These are phyloP conservation scores for Tetragnatha montana DNA, from an alignment of 2,888 invertebrate genomes.

Conservation along the genomic window DNA sequence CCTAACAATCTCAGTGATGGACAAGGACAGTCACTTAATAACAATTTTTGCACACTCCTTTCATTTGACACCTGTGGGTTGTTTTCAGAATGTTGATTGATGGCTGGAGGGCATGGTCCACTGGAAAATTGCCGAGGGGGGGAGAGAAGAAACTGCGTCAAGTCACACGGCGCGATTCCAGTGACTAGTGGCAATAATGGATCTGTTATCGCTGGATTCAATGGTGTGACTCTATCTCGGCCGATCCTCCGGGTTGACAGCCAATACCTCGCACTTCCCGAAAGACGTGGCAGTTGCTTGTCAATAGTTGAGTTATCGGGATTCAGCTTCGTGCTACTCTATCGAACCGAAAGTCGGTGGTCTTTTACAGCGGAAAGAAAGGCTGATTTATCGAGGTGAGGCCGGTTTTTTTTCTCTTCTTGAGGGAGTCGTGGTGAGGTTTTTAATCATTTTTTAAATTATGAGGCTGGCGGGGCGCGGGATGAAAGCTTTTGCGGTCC, in stretches of 20 bases:
- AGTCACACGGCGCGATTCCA: constrained; percentile 25
- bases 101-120: constrained; percentile 29
- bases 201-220: constrained; percentile 58
- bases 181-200: constrained; percentile 47
- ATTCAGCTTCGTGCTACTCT: constrained; percentile 52
- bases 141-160: constrained; percentile 19
- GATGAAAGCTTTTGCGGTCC: not conserved
- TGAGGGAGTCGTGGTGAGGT: not conserved
- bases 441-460: constrained; percentile 50
- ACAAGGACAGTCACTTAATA: constrained; percentile 33
- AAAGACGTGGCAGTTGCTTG: constrained; percentile 56
- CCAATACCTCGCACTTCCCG: constrained; percentile 53
- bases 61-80: constrained; percentile 40
- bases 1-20: constrained; percentile 25
- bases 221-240: constrained; percentile 58
- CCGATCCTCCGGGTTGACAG: constrained; percentile 48
- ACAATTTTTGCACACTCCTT: constrained; percentile 31
- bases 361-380: constrained; percentile 48
- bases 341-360: constrained; percentile 58
- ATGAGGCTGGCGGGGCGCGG: not conserved
- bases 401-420: constrained; percentile 2
- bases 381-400: constrained; percentile 52
- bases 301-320: constrained; percentile 67
- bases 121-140: constrained; percentile 31
- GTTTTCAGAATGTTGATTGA: constrained; percentile 49